phyloP scores from a whole-genome alignment of 1,140 invertebrate genomes.

The Drosophila yakuba region DNA sequence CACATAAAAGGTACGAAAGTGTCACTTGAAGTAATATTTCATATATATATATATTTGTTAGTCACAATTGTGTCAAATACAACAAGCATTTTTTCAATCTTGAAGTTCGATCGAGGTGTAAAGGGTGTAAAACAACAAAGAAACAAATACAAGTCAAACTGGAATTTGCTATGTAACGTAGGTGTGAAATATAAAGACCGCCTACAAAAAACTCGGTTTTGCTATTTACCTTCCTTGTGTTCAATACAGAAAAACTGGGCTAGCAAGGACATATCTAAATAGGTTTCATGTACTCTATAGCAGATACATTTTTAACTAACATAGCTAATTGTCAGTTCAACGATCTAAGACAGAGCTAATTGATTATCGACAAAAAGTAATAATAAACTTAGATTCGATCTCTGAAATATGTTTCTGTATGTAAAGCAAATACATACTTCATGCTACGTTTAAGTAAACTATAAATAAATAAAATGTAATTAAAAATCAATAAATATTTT shows the following conservation, averaged over 20 bases:
- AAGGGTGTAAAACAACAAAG: conserved; percentile 27
- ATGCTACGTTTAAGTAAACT: no score
- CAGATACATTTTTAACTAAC: not conserved
- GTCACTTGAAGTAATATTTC: conserved; percentile 16
- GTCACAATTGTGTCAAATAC: conserved; percentile 4
- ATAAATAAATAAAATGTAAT: no score
- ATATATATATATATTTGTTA: no score
- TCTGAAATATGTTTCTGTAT: not conserved
- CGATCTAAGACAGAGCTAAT: not conserved
- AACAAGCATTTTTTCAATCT: conserved; percentile 6
- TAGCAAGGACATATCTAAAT: not conserved
- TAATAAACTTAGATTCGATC: not conserved
- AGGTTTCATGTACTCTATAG: not conserved
- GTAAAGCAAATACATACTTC: no score
- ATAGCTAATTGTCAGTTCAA: not conserved
- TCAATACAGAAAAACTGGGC: conserved; percentile 3
- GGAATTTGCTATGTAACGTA: conserved; percentile 37
- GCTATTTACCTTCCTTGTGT: not conserved
- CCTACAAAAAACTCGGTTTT: not conserved
- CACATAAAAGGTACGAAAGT: conserved; percentile 2
- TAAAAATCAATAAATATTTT: no score
- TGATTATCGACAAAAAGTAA: not conserved
- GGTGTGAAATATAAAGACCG: conserved; percentile 36
- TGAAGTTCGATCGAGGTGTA: not conserved
- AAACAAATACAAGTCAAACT: conserved; percentile 41